Evolutionary conservation across 2,888 invertebrate genomes (phyloP).

Genomic region (Toxonevra muliebris): DNA sequence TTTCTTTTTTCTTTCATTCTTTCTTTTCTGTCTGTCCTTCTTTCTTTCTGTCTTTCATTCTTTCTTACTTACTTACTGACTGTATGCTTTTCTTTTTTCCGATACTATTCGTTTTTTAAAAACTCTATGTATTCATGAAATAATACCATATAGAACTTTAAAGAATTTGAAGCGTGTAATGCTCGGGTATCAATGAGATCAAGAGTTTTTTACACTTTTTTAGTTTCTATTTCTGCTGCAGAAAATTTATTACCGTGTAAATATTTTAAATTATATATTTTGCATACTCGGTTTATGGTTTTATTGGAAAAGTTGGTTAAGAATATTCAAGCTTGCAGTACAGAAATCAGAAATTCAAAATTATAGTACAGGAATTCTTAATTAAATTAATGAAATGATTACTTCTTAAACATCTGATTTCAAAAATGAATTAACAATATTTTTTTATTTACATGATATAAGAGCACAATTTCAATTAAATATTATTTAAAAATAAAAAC

Average conservation of each 20-base stretch:
- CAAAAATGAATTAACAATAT: slow-evolving; percentile 13
- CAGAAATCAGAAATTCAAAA: background rate
- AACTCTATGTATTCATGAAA: background rate
- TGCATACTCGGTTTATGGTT: slow-evolving; percentile 38
- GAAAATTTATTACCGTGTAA: slow-evolving; percentile 2
- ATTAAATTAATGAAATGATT: background rate
- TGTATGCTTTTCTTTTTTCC: slow-evolving; percentile 3
- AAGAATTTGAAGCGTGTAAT: slow-evolving; percentile 61
- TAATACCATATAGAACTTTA: slow-evolving; percentile 52
- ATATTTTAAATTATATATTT: slow-evolving; percentile 33
- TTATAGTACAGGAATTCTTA: background rate
- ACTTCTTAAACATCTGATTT: background rate
- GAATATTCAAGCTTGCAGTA: slow-evolving; percentile 11
- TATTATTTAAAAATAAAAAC: slow-evolving; percentile 1
- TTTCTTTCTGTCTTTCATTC: slow-evolving; percentile 43
- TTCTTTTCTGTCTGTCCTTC: slow-evolving; percentile 21
- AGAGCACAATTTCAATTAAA: slow-evolving; percentile 37
- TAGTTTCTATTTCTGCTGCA: slow-evolving; percentile 41
- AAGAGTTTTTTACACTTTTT: slow-evolving; percentile 50
- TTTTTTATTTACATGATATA: slow-evolving; percentile 54
- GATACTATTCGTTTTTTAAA: background rate
- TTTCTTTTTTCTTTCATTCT: slow-evolving; percentile 44
- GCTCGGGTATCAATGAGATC: slow-evolving; percentile 59
- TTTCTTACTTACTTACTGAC: slow-evolving; percentile 14
- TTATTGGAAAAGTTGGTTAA: slow-evolving; percentile 54